These are phyloP conservation scores for Rhinichthys klamathensis DNA, from an alignment of 2,113 vertebrate species.

Conservation along the genomic window DNA sequence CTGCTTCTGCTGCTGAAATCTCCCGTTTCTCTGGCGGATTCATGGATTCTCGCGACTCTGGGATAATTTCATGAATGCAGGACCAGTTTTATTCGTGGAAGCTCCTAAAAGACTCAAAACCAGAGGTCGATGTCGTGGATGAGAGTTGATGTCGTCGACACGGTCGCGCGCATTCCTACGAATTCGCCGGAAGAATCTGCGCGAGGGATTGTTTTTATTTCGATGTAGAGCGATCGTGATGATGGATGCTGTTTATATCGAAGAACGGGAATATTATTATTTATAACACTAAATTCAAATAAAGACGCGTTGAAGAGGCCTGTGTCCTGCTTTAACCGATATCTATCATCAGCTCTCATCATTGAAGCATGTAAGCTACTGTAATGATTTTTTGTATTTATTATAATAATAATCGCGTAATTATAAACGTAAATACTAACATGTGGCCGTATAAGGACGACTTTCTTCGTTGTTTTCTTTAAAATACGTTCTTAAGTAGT, in stretches of 20 bases:
- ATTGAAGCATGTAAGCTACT: constrained; percentile 53
- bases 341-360: constrained; percentile 27
- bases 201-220: constrained; percentile 6
- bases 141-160: neutral
- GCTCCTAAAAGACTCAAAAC: neutral
- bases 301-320: constrained; percentile 1
- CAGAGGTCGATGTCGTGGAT: neutral
- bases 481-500: neutral
- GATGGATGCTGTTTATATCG: neutral
- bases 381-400: constrained; percentile 50
- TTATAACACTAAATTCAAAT: too few species aligned
- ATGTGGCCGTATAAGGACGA: too few species aligned
- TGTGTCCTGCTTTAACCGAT: neutral
- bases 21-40: neutral
- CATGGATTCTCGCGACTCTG: neutral
- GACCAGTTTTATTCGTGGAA: neutral
- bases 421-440: too few species aligned
- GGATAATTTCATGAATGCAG: neutral
- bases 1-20: neutral
- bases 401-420: neutral
- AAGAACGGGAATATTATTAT: neutral
- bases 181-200: neutral
- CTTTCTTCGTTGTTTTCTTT: too few species aligned
- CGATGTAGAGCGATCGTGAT: neutral
- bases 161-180: neutral